These are phyloP conservation scores for Coreoperca whiteheadi DNA, from an alignment of 2,113 vertebrate genomes.

Conservation along the genomic window DNA sequence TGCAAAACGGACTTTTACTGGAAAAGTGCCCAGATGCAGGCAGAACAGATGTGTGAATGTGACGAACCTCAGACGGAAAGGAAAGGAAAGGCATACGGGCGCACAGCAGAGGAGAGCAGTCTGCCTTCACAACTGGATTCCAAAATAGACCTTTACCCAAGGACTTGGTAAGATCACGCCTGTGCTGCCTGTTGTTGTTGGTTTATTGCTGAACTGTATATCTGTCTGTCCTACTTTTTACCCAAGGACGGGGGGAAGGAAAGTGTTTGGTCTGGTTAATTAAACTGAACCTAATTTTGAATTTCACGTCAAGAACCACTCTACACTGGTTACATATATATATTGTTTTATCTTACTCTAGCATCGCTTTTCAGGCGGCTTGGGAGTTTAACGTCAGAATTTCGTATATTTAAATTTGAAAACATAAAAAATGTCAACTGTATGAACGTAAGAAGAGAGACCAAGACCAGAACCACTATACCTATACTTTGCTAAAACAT, in stretches of 20 bases:
- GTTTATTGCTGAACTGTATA: conserved; percentile 7
- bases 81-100: background rate
- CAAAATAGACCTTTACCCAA: background rate
- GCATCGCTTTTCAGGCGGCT: background rate
- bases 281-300: background rate
- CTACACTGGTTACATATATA: background rate
- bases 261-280: background rate
- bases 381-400: background rate
- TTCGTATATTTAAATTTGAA: background rate
- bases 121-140: background rate
- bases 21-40: background rate
- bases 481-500: too few relatives aligned
- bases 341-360: background rate
- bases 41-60: background rate
- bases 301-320: background rate
- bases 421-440: background rate
- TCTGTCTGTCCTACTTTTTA: background rate
- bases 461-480: background rate
- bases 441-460: background rate
- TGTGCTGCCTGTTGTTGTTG: background rate
- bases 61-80: background rate
- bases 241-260: too few relatives aligned
- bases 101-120: background rate
- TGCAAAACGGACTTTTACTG: background rate
- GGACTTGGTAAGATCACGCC: background rate